Evolutionary conservation across 1,140 invertebrate genomes (phyloP), one percentile per base, ranked within the genome.

Genomic region (Neodiprion lecontei): DNA sequence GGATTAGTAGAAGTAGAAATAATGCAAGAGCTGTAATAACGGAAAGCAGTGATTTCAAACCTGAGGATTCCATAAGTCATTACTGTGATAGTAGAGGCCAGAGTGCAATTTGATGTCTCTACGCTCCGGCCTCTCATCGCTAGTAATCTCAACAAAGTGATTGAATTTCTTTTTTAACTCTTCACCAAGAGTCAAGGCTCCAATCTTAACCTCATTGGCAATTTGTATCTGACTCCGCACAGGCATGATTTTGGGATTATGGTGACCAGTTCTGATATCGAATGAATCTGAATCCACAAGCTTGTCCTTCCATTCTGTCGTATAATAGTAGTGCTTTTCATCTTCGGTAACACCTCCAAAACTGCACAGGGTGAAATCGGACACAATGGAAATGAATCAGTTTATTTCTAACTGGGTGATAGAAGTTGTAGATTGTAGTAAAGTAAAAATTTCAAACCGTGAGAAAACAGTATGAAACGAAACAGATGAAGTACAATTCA

Each of bases 61-160:
- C 77, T 95, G 90, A 70, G 95, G 95, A 84, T 95, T 92, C 88
- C 94, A 93, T n/a, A 96, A 92, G 89, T 96, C 94, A 67, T 91
- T 88, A 11, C 93, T 93, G 77, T 96, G 95, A 83, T 96, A 96
- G 84, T 96, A 97, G 61, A 96, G 90, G 4, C 95, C 95, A 69
- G 95, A 92, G 83, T 97, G 95, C 78, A 97, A 90, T 87, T 96
- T 96, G 2, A 96, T 95, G 79, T 95, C 93, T 79, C 85, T 90
- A 67, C 93, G 90, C 72, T 96, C 95, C 1, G 95, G 95, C 78
- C 95, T 89, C 74, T 95, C 94, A 82, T 96, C 95, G 48, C 95
- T 95, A 65, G 95, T 96, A 69, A 97, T 91, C 83, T 95, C 92
- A 48, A 93, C 90, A 84, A 92, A 96, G 78, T 94, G 92, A 66